phyloP scores from a whole-genome alignment of 2,113 vertebrate species.

The Notarius quadriscutis region DNA sequence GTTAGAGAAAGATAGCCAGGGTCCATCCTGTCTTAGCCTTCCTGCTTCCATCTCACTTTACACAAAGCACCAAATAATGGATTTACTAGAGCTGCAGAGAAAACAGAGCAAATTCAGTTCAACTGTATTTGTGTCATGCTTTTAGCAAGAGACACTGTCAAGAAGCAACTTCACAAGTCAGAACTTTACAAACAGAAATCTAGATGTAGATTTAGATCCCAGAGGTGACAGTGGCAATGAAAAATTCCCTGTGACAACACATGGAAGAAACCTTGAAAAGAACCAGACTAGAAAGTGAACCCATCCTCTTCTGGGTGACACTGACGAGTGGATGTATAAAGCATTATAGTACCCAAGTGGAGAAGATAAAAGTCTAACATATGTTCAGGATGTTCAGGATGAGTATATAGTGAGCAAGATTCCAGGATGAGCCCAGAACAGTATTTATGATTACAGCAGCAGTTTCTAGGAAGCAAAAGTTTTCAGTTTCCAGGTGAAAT shows the following conservation, averaged over 20 bases:
- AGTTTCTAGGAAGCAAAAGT: neutral
- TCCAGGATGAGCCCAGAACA: neutral
- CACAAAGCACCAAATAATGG: neutral
- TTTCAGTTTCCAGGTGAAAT: neutral
- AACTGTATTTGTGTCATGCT: neutral
- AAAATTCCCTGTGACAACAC: neutral
- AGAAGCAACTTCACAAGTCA: neutral
- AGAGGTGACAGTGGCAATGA: neutral
- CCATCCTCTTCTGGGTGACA: neutral
- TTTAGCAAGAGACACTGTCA: neutral
- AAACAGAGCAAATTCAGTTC: neutral
- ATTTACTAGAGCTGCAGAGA: neutral
- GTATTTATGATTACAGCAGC: neutral
- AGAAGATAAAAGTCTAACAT: neutral
- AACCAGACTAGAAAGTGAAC: neutral
- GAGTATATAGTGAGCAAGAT: neutral
- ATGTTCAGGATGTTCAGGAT: neutral
- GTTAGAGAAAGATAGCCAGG: constrained; percentile 33
- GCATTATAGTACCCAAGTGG: neutral
- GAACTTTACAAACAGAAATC: neutral
- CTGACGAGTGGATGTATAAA: neutral
- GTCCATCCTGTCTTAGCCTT: constrained; percentile 40
- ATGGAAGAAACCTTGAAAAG: neutral
- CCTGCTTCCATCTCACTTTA: neutral
- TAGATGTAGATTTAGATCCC: neutral